Base-by-base conservation (phyloP, 2,797 vertebrate genomes). In the Labeo calbasu region DNA sequence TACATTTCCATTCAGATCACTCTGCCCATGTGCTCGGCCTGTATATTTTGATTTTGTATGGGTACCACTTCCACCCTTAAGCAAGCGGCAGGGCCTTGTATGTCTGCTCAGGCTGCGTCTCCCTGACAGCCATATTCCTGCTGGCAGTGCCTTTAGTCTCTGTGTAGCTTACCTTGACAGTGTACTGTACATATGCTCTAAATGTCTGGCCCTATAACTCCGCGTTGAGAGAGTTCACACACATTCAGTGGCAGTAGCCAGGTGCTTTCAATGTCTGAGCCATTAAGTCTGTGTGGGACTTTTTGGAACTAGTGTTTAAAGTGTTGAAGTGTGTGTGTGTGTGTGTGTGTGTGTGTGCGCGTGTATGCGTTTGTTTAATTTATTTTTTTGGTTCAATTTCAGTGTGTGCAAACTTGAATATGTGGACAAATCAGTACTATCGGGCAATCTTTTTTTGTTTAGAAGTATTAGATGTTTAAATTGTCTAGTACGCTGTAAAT, bases 131-230 rank as follows among this genome's bases (percentile, higher is more conserved):
- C 75, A 79, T 81, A 87, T 92, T 91, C 89, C 92, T 90, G 91
- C 92, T 93, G 92, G 90, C 94, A 95, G 94, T 96, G 95, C 94
- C 95, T 96, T 95, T 86, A 92, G 89, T 92, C 92, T 93, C 89
- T 78, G 87, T 91, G 91, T 91, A 90, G 84, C 82, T 85, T 84
- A 81, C 85, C 61, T 72, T 88, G 86, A 89, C 87, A 87, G 87
- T 86, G 87, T 91, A 85, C 84, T 89, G 84, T 89, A 65, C 87
- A 70, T 86, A 87, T 85, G 88, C 90, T 90, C 89, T 90, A 82
- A 79, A 71, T 82, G 81, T 83, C 73, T 82, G 70, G 46, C 84
- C 63, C 48, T 79, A 65, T 68, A 84, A 79, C 68, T 50, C 79
- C 75, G 87, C 75, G 14, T 48, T 72, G 15, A 21, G 71, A 84